Evolutionary conservation across 2,113 vertebrate species (phyloP), one percentile per base, ranked within the genome.

Genomic region (Pelecanus crispus): DNA sequence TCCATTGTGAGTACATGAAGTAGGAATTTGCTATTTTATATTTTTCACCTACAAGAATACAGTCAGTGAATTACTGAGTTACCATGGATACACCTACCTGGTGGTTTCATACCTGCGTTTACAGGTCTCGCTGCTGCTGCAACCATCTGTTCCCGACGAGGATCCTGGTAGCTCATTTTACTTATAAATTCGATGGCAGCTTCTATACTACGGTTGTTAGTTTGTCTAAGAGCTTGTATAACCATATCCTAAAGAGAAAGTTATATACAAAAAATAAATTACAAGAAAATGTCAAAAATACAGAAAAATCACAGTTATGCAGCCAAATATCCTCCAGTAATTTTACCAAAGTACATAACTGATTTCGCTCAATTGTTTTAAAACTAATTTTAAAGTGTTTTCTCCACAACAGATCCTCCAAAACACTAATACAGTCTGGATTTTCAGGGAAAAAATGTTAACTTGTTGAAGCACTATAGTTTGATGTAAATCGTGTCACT

Each of bases 101-200:
- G 90, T 72, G 98, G 94, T 96, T 99, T 99, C 95, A 99, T 97
- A 92, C 97, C 98, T 68, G 99, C 66, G 2, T 98, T 98, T 92
- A 98, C 73, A 74, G 99, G 98, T 81, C 99, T 99, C 82, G 98
- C 97, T 86, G 98, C 98, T 90, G 98, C 97, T 84, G 97, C 97
- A 81, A 97, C 97, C 98, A 99, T 99, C 97, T 99, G 99, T 15
- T 99, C 99, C 93, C 99, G 98, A 84, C 98, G 98, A 32, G 98
- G 86, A 92, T 99, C 99, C 91, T 99, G 99, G 97, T 99, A 99
- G 97, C 98, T 99, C 98, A 99, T 98, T 97, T 99, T 99, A 97
- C 98, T 98, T 97, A 99, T 99, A 96, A 99, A 99, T 93, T 99
- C 99, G 26, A 99, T 98, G 42, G 99, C 98, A 50, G 98, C 98